Percentiles rank a stretch among this genome's conserved stretches.
Conservation (phyloP, 2,113 vertebrate genomes). For the human region DNA sequence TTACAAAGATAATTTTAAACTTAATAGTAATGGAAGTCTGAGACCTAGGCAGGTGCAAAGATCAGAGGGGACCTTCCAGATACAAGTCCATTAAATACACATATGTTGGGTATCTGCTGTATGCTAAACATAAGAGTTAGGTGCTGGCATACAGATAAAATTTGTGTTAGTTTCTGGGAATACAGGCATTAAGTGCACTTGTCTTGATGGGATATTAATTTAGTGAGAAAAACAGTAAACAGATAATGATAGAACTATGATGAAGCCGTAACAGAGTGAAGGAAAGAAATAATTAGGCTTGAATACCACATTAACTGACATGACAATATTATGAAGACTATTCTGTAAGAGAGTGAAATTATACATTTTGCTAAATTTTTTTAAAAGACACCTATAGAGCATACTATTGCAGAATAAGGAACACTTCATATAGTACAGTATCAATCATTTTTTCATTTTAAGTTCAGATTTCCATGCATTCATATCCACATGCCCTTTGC, state of each 20-base stretch:
- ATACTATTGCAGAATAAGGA: not conserved
- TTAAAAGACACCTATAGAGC: not conserved
- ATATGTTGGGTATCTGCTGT: constrained; percentile 19
- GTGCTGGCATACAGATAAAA: not conserved
- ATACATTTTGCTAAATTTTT: not conserved
- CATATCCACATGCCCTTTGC: not conserved
- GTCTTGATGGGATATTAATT: constrained; percentile 30
- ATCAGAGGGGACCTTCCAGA: not conserved
- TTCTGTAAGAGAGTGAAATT: not conserved
- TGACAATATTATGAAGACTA: not conserved
- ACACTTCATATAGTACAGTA: not conserved
- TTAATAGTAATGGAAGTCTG: not conserved
- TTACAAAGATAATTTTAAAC: constrained; percentile 6
- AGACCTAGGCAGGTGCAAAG: not conserved
- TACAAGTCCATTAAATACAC: not conserved
- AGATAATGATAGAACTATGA: not conserved
- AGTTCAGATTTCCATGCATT: not conserved
- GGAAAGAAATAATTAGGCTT: not conserved
- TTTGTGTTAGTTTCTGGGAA: not conserved
- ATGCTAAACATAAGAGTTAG: not conserved
- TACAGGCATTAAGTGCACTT: not conserved
- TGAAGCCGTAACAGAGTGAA: not conserved
- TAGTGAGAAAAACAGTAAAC: not conserved
- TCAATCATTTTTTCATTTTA: not conserved
- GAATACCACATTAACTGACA: not conserved